Percentiles rank a stretch among this genome's conserved stretches.
phyloP scores from a whole-genome alignment of 2,888 invertebrate species.

The Hecatera dysodea region DNA sequence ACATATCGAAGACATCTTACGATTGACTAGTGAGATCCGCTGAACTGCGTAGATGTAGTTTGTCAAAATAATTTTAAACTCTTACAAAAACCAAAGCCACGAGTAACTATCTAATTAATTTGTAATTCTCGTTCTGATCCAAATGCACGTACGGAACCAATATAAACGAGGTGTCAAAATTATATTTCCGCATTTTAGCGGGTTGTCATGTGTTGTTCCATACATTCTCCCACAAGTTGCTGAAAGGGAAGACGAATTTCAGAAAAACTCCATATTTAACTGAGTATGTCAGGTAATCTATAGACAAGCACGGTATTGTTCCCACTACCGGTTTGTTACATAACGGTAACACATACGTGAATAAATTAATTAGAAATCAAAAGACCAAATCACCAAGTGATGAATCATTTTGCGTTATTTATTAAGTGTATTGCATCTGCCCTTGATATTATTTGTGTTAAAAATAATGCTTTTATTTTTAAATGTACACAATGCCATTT shows the following conservation, averaged over 20 bases:
- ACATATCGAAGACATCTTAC: not conserved
- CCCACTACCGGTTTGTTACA: not conserved
- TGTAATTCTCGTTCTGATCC: slow-evolving; percentile 3
- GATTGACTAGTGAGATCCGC: not conserved
- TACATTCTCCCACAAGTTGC: not conserved
- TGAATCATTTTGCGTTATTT: slow-evolving; percentile 82
- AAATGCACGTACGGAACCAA: not conserved
- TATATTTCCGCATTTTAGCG: slow-evolving; percentile 36
- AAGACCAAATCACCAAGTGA: slow-evolving; percentile 90
- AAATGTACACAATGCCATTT: slow-evolving; percentile 91
- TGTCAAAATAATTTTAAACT: slow-evolving; percentile 15
- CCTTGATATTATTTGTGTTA: slow-evolving; percentile 90
- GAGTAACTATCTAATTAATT: slow-evolving; percentile 3
- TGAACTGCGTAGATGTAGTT: slow-evolving; percentile 34
- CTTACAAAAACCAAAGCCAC: slow-evolving; percentile 41
- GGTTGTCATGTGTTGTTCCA: not conserved
- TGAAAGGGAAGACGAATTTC: not conserved
- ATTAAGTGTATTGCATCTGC: slow-evolving; percentile 85
- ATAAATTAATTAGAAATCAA: slow-evolving; percentile 73
- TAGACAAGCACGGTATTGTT: not conserved
- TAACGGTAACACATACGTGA: slow-evolving; percentile 52
- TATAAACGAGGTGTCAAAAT: slow-evolving; percentile 25
- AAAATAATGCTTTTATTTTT: slow-evolving; percentile 90
- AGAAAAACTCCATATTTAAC: not conserved
- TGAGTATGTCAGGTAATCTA: not conserved